Conservation (phyloP, 2,888 invertebrate genomes). For the Leptinotarsa rubiginosa region DNA sequence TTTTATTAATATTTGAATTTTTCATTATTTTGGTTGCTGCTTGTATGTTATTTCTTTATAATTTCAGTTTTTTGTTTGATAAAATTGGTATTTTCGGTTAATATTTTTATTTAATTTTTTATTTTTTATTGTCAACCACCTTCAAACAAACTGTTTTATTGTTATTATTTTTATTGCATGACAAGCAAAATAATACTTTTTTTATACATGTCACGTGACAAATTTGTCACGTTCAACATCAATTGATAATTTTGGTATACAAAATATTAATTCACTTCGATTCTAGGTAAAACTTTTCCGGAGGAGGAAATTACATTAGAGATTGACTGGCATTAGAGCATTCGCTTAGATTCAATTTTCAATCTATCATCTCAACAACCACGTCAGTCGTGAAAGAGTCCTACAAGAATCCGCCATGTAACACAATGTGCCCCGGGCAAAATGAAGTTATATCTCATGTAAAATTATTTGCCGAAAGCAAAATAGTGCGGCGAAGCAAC, state of each 20-base stretch:
- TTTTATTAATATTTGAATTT: too few species aligned
- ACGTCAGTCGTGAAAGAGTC: not conserved
- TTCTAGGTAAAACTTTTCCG: not conserved
- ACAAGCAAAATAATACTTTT: too few species aligned
- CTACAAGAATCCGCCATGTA: not conserved
- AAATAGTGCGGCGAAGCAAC: constrained; percentile 25
- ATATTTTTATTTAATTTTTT: too few species aligned
- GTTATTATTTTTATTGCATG: too few species aligned
- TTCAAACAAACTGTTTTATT: too few species aligned
- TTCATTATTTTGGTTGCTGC: too few species aligned
- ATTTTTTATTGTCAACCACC: too few species aligned
- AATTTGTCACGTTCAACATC: not conserved
- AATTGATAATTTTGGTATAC: not conserved
- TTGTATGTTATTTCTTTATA: too few species aligned
- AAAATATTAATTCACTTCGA: not conserved
- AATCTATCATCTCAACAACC: not conserved
- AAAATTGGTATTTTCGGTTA: too few species aligned
- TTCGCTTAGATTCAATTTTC: not conserved
- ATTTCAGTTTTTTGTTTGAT: too few species aligned
- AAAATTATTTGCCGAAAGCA: constrained; percentile 5
- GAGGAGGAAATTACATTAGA: not conserved
- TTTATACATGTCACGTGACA: too few species aligned
- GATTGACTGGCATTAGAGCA: not conserved
- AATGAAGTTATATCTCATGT: not conserved
- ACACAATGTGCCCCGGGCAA: not conserved